These are phyloP conservation scores for Scytalopus superciliaris DNA, from an alignment of 2,113 vertebrate genomes.

Conservation along the genomic window DNA sequence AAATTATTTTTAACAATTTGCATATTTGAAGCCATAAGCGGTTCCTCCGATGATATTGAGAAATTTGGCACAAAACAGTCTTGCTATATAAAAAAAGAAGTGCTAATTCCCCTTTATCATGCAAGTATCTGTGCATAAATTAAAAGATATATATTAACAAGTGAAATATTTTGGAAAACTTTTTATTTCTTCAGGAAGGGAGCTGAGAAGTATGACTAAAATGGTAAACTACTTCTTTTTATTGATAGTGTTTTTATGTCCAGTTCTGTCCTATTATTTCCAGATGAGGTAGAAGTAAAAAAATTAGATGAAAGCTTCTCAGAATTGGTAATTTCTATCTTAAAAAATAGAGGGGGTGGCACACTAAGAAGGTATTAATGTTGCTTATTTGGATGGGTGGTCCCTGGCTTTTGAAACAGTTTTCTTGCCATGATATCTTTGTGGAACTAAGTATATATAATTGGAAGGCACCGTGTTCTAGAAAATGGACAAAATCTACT, in stretches of 20 bases:
- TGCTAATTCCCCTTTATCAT: not conserved
- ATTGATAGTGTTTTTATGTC: not conserved
- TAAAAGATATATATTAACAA: not conserved
- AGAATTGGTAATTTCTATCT: not conserved
- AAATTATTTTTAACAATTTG: not conserved
- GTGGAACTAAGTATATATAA: not conserved
- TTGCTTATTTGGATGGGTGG: not conserved
- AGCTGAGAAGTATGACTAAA: not conserved
- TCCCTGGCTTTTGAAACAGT: not conserved
- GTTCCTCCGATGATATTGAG: not conserved
- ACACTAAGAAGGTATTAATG: not conserved
- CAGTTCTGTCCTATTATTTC: not conserved
- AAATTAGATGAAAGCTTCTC: not conserved
- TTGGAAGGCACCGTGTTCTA: not conserved
- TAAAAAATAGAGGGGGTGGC: rapidly evolving
- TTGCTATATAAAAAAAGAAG: not conserved
- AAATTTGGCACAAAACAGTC: not conserved
- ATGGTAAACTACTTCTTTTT: not conserved
- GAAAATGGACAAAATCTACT: not conserved
- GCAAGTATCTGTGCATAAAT: not conserved
- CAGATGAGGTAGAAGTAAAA: not conserved
- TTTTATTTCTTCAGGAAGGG: not conserved
- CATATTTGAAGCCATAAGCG: not conserved
- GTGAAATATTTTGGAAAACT: not conserved
- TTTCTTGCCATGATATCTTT: not conserved